Percentiles rank a stretch among this genome's conserved stretches.
phyloP scores from a whole-genome alignment of 2,797 vertebrate genomes.

The Helostoma temminkii region DNA sequence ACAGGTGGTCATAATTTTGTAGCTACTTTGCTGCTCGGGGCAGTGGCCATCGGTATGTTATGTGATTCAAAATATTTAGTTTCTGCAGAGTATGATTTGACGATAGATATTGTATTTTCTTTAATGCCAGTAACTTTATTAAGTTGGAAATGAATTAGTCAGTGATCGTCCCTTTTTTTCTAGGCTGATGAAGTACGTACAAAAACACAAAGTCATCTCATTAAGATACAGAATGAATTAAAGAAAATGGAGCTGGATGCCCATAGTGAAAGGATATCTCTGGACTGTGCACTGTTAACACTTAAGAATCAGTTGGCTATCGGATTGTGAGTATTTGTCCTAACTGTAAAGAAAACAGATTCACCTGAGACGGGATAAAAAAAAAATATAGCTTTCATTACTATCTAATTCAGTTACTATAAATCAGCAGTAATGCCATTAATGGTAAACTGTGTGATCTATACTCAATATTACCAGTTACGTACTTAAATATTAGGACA shows the following conservation, averaged over 20 bases:
- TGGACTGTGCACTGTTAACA: constrained; percentile 18
- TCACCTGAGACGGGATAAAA: not conserved
- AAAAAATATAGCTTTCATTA: not conserved
- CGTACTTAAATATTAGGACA: not conserved
- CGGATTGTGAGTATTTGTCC: constrained; percentile 60
- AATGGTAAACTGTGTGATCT: not conserved
- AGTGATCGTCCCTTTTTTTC: not conserved
- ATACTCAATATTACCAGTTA: not conserved
- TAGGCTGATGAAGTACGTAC: constrained; percentile 54
- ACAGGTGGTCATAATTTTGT: too few relatives aligned
- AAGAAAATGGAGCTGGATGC: constrained; percentile 43
- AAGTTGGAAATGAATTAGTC: constrained; percentile 2
- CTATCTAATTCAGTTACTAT: not conserved
- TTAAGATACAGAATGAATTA: constrained; percentile 40
- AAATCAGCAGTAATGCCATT: not conserved
- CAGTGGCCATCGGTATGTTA: not conserved
- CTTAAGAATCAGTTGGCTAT: constrained; percentile 41
- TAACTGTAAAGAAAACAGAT: constrained; percentile 10
- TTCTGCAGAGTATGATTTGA: not conserved
- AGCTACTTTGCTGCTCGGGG: not conserved
- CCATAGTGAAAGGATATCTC: constrained; percentile 36
- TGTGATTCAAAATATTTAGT: constrained; percentile 4
- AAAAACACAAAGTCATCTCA: constrained; percentile 36
- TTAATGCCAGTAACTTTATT: not conserved
- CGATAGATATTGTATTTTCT: not conserved